Evolutionary conservation across 2,888 invertebrate species (phyloP), one percentile per base, ranked within the genome.

Genomic region (Thelaira solivaga): DNA sequence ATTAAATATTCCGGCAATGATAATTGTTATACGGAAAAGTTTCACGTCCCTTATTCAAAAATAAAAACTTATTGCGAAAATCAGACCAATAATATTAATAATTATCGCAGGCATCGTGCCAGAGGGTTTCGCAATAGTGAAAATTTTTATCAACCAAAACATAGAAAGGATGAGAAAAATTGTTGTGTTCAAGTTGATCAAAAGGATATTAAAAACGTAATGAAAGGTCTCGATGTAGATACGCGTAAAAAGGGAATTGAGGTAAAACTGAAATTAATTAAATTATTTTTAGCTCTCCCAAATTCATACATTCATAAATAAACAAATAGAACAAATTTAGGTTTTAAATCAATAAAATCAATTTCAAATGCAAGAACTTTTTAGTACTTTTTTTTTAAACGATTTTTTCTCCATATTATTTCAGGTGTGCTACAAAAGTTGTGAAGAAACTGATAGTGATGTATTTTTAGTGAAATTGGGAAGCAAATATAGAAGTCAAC

Each of bases 381-480:
- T 41, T 2, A 41, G 18, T 41, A 18, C 18, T 41, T 7, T 16
- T n/a, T 39, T 18, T 8, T 18, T 18, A 18, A n/a, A n/a, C n/a
- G 31, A 0, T 49, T 20, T 31, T 47, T 65, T 55, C 45, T 67
- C 43, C 62, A 65, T 36, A 10, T 43, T 34, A 22, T 72, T 47
- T 8, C 71, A 88, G 88, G 86, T 89, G 16, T 89, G 89, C 67
- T 87, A 87, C 72, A 86, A 86, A 77, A 86, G 87, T 10, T 87
- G 86, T 75, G 85, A 92, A 0, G 93, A 94, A 82, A 92, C 93
- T 0, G 92, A 94, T 59, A 93, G 93, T 82, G 94, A 94, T 82
- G 91, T 94, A 0, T 94, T 94, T 81, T 90, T 94, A 4, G 88
- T 94, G 51, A 92, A 93, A 83, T 93, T 95, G 69, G 95, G 94